phyloP scores from a whole-genome alignment of 2,797 vertebrate genomes.

The Semaprochilodus insignis region DNA sequence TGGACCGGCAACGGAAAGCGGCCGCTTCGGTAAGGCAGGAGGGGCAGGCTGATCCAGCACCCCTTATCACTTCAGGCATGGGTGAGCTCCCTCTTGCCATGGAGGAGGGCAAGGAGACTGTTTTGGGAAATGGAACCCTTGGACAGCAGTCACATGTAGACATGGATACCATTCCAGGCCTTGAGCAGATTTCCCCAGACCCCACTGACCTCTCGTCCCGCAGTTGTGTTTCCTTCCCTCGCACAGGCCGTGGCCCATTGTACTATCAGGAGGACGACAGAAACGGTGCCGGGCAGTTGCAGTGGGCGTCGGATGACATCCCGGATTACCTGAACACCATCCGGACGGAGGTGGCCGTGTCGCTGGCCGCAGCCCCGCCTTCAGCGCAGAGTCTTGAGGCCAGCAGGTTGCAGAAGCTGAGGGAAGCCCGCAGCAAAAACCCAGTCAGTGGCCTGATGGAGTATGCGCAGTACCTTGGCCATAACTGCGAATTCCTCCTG shows the following conservation, averaged over 20 bases:
- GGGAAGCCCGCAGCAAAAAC: slow-evolving; percentile 91
- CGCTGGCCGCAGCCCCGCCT: slow-evolving; percentile 80
- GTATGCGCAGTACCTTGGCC: slow-evolving; percentile 88
- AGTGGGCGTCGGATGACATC: slow-evolving; percentile 92
- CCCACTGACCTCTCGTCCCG: slow-evolving; percentile 20
- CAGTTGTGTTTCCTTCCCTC: not conserved
- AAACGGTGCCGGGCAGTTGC: slow-evolving; percentile 59
- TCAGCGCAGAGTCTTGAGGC: slow-evolving; percentile 74
- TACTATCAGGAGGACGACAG: slow-evolving; percentile 57
- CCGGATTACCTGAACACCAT: slow-evolving; percentile 89
- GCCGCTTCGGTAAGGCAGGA: not conserved
- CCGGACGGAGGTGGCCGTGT: slow-evolving; percentile 78
- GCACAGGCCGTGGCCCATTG: not conserved
- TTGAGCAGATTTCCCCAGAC: slow-evolving; percentile 15
- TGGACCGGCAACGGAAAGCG: slow-evolving; percentile 84
- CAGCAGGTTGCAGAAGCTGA: slow-evolving; percentile 79
- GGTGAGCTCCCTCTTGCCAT: not conserved
- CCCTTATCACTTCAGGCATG: slow-evolving; percentile 1
- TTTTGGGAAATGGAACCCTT: slow-evolving; percentile 27
- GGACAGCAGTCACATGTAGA: not conserved
- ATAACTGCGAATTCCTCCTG: slow-evolving; percentile 90
- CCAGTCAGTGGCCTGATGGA: slow-evolving; percentile 93
- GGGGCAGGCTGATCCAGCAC: not conserved
- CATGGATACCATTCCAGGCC: slow-evolving; percentile 25
- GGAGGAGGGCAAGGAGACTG: not conserved